Conservation (phyloP, 2,797 vertebrate species). For the Babyrousa celebensis region DNA sequence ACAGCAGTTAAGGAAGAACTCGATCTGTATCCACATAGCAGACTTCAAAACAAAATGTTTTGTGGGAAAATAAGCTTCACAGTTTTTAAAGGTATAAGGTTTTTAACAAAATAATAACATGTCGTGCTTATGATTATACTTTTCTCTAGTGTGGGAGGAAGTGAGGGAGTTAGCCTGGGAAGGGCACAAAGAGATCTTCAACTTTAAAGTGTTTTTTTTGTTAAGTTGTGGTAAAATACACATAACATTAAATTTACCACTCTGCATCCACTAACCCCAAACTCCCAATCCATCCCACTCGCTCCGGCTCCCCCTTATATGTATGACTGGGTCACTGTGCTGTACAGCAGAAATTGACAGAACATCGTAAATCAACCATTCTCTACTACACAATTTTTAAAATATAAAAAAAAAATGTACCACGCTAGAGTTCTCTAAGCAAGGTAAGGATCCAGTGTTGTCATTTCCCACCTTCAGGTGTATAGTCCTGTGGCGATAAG, state of each 20-base stretch:
- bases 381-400: too few species aligned
- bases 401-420: too few species aligned
- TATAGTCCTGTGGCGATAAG: not conserved
- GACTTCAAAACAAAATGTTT: slow-evolving; percentile 1
- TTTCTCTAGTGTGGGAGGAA: slow-evolving; percentile 3
- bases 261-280: too few species aligned
- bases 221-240: not conserved
- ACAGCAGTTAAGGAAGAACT: not conserved
- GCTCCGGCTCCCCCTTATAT: too few species aligned
- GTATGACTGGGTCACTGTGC: too few species aligned
- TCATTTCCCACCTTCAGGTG: not conserved
- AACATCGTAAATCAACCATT: too few species aligned
- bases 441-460: too few species aligned
- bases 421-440: too few species aligned
- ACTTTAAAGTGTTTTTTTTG: not conserved
- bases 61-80: not conserved
- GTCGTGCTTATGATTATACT: not conserved
- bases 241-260: not conserved
- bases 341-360: too few species aligned
- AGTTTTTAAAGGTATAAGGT: not conserved
- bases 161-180: not conserved
- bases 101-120: not conserved
- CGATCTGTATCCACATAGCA: not conserved
- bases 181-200: slow-evolving; percentile 3
- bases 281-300: too few species aligned